These are phyloP conservation scores for Lophius piscatorius DNA, from an alignment of 2,113 vertebrate genomes.

Conservation along the genomic window DNA sequence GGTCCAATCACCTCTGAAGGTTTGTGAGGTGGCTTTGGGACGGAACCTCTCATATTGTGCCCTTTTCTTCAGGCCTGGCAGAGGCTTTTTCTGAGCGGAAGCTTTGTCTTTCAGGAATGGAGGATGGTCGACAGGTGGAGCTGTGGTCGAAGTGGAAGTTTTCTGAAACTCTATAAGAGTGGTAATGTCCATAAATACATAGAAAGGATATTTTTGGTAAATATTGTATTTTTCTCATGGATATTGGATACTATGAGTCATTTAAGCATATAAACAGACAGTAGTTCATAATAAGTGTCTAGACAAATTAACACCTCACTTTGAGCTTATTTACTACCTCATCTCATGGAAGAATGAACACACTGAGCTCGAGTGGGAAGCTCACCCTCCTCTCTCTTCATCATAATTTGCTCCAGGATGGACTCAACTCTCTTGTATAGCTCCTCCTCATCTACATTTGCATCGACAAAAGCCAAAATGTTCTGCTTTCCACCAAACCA, in stretches of 20 bases:
- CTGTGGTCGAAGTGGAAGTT: not conserved
- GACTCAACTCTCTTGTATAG: constrained; percentile 81
- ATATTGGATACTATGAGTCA: not conserved
- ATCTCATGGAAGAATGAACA: not conserved
- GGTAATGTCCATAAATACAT: too few species aligned
- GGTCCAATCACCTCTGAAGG: constrained; percentile 35
- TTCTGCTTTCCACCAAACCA: constrained; percentile 85
- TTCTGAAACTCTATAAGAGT: not conserved
- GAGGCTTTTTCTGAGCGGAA: not conserved
- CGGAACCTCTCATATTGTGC: not conserved
- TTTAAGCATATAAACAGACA: not conserved
- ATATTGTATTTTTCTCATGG: not conserved
- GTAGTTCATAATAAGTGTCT: not conserved
- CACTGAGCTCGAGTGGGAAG: not conserved
- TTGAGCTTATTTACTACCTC: not conserved
- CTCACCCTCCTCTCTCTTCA: constrained; percentile 78
- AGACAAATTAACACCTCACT: not conserved
- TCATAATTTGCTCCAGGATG: constrained; percentile 71
- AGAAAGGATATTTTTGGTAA: not conserved
- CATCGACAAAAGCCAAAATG: constrained; percentile 85
- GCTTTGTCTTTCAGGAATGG: not conserved
- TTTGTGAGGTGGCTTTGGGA: constrained; percentile 27
- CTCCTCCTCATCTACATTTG: constrained; percentile 77
- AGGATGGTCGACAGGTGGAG: constrained; percentile 3
- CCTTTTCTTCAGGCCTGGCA: not conserved